Evolutionary conservation across 1,140 invertebrate genomes (phyloP).

Genomic region (Drosophila nigrodunni): DNA sequence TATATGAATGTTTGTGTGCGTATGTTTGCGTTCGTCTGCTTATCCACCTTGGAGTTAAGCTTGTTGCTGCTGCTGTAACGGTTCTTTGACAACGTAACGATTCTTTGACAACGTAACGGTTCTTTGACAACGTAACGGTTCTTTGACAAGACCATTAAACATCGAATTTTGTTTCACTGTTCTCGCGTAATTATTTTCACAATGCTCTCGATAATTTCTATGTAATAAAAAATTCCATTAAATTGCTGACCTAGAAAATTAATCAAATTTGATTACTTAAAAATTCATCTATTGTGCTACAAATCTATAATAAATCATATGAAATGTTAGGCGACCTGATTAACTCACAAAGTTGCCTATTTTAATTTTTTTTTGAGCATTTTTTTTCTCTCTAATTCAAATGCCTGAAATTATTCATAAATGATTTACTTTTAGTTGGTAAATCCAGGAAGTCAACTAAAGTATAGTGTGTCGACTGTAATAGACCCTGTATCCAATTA

Average conservation of each 20-base stretch:
- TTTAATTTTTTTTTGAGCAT: neutral
- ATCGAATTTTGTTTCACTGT: conserved; percentile 7
- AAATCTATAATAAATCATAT: conserved; percentile 1
- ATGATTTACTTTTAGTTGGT: too few relatives aligned
- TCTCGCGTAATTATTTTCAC: conserved; percentile 16
- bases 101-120: neutral
- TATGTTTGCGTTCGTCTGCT: conserved; percentile 1
- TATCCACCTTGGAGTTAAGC: neutral
- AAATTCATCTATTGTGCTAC: conserved; percentile 3
- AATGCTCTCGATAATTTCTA: conserved; percentile 12
- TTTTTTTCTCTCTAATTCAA: too few relatives aligned
- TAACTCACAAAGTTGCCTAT: neutral
- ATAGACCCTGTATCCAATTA: too few relatives aligned
- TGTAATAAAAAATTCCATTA: neutral
- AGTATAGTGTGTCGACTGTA: too few relatives aligned
- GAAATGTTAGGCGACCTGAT: neutral
- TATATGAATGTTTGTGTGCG: neutral
- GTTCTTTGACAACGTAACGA: conserved; percentile 2
- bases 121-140: conserved; percentile 4
- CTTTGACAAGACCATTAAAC: conserved; percentile 6
- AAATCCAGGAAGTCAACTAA: too few relatives aligned
- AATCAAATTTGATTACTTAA: neutral
- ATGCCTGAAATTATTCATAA: too few relatives aligned
- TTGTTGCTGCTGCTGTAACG: conserved; percentile 11
- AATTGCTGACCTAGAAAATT: conserved; percentile 20